These are phyloP conservation scores for Macrotis lagotis DNA, from an alignment of 2,113 vertebrate genomes.

Conservation along the genomic window DNA sequence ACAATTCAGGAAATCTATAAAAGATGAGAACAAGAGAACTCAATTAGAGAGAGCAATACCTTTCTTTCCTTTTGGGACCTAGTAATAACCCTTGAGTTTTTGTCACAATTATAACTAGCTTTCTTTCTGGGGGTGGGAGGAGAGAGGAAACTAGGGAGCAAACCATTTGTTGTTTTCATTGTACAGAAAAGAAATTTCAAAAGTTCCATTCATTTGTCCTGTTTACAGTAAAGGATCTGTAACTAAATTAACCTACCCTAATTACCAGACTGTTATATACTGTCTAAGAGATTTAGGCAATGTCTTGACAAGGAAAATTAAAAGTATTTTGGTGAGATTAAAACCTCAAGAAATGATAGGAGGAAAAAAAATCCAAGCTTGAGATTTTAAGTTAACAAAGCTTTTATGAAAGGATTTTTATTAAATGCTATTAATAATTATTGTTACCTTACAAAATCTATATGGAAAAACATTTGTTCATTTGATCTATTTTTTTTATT, in stretches of 20 bases:
- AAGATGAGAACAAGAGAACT: slow-evolving; percentile 76
- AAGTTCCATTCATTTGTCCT: slow-evolving; percentile 22
- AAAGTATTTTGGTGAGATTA: slow-evolving; percentile 24
- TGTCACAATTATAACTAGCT: slow-evolving; percentile 51
- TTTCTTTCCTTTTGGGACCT: slow-evolving; percentile 51
- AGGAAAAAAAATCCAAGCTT: background rate
- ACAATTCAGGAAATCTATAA: slow-evolving; percentile 79
- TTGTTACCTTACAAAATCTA: slow-evolving; percentile 4
- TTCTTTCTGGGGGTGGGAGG: slow-evolving; percentile 60
- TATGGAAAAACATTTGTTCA: background rate
- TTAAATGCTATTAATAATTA: background rate
- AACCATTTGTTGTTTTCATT: slow-evolving; percentile 57
- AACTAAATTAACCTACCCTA: slow-evolving; percentile 37
- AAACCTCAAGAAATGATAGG: slow-evolving; percentile 14
- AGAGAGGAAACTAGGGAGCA: slow-evolving; percentile 40
- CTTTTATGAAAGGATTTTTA: slow-evolving; percentile 25
- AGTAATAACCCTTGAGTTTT: slow-evolving; percentile 65
- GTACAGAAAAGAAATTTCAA: slow-evolving; percentile 46
- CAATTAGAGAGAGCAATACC: slow-evolving; percentile 72
- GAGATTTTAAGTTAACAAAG: slow-evolving; percentile 21
- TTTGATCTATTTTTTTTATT: background rate
- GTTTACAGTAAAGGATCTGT: background rate
- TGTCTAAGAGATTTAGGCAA: slow-evolving; percentile 11
- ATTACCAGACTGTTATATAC: slow-evolving; percentile 20
- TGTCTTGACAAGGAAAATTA: background rate